phyloP scores from a whole-genome alignment of 1,140 invertebrate species.

The Gryllus bimaculatus region DNA sequence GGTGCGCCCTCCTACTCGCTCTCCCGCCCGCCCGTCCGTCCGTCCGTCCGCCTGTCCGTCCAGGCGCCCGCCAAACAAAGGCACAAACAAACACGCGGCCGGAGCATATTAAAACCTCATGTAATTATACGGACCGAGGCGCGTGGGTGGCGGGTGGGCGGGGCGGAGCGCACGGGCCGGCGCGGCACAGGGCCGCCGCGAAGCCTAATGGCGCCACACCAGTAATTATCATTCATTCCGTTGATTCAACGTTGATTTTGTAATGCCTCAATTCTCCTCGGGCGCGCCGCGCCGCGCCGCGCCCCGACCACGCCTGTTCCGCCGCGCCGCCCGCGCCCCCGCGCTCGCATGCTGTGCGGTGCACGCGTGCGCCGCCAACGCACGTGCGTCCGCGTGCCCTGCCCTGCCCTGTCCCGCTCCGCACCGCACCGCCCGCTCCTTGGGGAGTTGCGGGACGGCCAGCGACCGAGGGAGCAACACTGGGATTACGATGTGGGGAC shows the following conservation, averaged over 20 bases:
- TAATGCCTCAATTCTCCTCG: constrained; percentile 3
- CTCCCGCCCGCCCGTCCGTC: not conserved
- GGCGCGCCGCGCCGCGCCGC: no score
- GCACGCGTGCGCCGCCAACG: no score
- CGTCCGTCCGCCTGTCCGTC: not conserved
- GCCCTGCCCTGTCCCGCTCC: no score
- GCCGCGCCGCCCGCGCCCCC: no score
- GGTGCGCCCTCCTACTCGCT: not conserved
- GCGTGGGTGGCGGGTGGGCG: not conserved
- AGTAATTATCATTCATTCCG: constrained; percentile 5
- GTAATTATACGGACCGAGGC: not conserved
- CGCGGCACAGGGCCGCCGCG: not conserved
- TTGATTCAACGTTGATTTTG: constrained; percentile 5
- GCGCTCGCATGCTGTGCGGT: no score
- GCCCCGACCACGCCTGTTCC: not conserved
- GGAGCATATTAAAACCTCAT: constrained; percentile 4
- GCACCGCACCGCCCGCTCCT: no score
- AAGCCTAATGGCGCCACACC: not conserved
- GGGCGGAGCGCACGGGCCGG: not conserved
- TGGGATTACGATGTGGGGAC: no score
- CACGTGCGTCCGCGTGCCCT: no score
- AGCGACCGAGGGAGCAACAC: no score
- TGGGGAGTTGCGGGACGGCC: no score
- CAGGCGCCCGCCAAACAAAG: not conserved
- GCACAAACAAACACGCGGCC: not conserved